phyloP scores from a whole-genome alignment of 2,797 vertebrate species.

The Macropodus opercularis region DNA sequence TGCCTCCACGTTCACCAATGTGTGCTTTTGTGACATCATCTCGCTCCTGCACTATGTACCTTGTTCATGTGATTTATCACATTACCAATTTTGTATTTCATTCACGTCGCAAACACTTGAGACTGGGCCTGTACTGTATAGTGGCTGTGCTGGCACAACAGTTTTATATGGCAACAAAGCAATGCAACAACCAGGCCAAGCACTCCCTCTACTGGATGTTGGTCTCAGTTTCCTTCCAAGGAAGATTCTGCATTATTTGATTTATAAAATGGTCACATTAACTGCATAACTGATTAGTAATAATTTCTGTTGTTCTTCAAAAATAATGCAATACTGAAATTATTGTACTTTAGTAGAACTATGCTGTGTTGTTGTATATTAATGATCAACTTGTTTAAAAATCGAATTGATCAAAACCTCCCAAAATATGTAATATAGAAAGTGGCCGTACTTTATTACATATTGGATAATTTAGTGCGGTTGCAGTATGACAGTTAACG shows the following conservation, averaged over 20 bases:
- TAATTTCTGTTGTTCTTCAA: constrained; percentile 4
- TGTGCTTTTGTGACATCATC: constrained; percentile 49
- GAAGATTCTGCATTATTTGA: constrained; percentile 9
- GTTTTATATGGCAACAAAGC: constrained; percentile 70
- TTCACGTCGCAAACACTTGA: constrained; percentile 22
- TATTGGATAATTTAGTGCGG: neutral
- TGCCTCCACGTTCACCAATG: constrained; percentile 63
- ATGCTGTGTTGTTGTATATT: neutral
- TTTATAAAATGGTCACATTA: constrained; percentile 3
- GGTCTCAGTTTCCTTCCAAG: constrained; percentile 29
- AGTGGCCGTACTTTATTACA: neutral
- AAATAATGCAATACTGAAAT: constrained; percentile 5
- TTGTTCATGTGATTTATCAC: constrained; percentile 25
- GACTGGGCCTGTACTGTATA: constrained; percentile 37
- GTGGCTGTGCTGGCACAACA: constrained; percentile 44
- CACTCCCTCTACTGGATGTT: constrained; percentile 63
- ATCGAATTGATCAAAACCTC: neutral
- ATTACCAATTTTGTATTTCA: constrained; percentile 54
- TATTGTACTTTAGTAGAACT: neutral
- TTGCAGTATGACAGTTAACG: neutral
- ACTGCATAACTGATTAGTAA: constrained; percentile 4
- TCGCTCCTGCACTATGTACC: constrained; percentile 23
- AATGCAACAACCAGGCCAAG: constrained; percentile 69
- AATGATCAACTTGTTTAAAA: neutral
- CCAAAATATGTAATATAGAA: neutral